phyloP scores from a whole-genome alignment of 2,113 vertebrate genomes.

The Salvelinus namaycush region DNA sequence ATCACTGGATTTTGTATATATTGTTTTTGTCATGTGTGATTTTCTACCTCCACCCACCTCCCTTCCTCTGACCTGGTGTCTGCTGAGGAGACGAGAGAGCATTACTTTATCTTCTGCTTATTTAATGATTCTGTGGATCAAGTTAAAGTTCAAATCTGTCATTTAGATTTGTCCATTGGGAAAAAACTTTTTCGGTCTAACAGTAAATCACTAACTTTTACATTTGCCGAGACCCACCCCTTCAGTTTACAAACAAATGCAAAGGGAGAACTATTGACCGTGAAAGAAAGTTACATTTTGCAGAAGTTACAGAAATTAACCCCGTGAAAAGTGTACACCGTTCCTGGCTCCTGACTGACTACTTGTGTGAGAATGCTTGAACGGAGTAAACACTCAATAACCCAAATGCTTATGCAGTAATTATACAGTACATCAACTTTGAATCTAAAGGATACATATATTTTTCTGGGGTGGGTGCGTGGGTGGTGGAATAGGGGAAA shows the following conservation, averaged over 20 bases:
- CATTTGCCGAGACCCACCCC: slow-evolving; percentile 38
- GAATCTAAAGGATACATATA: slow-evolving; percentile 58
- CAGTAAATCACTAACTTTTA: slow-evolving; percentile 8
- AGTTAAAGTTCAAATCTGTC: slow-evolving; percentile 1
- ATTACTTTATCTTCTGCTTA: slow-evolving; percentile 62
- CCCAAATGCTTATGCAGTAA: slow-evolving; percentile 67
- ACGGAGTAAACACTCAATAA: slow-evolving; percentile 42
- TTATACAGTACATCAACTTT: slow-evolving; percentile 53
- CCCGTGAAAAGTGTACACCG: slow-evolving; percentile 19
- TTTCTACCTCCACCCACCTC: slow-evolving; percentile 18
- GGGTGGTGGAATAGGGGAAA: slow-evolving; percentile 31
- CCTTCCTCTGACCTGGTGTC: slow-evolving; percentile 5
- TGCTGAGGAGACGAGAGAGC: slow-evolving; percentile 45
- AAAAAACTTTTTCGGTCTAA: background rate
- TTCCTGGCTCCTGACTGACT: slow-evolving; percentile 37
- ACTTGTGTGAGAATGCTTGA: slow-evolving; percentile 49
- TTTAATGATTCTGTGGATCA: slow-evolving; percentile 6
- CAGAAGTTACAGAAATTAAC: slow-evolving; percentile 59
- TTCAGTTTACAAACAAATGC: slow-evolving; percentile 56
- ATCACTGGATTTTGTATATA: slow-evolving; percentile 65
- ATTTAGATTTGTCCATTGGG: background rate
- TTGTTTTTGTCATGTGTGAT: slow-evolving; percentile 37
- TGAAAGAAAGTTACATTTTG: slow-evolving; percentile 61
- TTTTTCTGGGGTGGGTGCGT: slow-evolving; percentile 51
- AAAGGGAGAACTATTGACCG: slow-evolving; percentile 70